A percentile compares a stretch with the other conserved stretches of the same genome.
phyloP scores from a whole-genome alignment of 2,797 vertebrate genomes.

The Channallabes apus region DNA sequence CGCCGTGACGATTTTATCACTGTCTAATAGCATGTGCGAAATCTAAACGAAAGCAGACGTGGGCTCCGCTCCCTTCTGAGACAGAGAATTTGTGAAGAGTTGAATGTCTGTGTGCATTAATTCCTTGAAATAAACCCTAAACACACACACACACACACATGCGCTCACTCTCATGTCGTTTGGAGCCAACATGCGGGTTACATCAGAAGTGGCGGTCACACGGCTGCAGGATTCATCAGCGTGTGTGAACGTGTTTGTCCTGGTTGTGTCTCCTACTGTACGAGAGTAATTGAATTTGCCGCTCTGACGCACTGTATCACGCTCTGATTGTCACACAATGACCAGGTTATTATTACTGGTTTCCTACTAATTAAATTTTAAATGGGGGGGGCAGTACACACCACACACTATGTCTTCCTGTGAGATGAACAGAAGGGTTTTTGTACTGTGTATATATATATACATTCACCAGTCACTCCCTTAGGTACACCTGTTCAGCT shows the following conservation, averaged over 20 bases:
- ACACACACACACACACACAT: background rate
- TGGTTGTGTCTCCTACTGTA: background rate
- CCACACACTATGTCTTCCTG: no score
- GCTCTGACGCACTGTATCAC: background rate
- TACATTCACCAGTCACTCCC: no score
- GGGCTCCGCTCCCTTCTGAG: background rate
- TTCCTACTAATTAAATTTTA: constrained; percentile 14
- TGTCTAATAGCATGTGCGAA: background rate
- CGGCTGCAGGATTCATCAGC: background rate
- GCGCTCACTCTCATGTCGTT: background rate
- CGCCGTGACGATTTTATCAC: background rate
- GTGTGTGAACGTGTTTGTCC: constrained; percentile 15
- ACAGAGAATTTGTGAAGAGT: background rate
- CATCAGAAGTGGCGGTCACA: background rate
- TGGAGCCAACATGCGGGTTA: background rate
- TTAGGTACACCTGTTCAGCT: no score
- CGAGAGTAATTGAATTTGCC: background rate
- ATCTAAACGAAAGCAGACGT: no score
- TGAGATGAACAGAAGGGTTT: no score
- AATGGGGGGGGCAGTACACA: background rate
- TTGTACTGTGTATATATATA: no score
- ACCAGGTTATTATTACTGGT: background rate
- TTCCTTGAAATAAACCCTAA: background rate
- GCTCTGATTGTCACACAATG: background rate
- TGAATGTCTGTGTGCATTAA: background rate